Evolutionary conservation across 2,888 invertebrate genomes (phyloP).

Genomic region (Agonopterix heracliana): DNA sequence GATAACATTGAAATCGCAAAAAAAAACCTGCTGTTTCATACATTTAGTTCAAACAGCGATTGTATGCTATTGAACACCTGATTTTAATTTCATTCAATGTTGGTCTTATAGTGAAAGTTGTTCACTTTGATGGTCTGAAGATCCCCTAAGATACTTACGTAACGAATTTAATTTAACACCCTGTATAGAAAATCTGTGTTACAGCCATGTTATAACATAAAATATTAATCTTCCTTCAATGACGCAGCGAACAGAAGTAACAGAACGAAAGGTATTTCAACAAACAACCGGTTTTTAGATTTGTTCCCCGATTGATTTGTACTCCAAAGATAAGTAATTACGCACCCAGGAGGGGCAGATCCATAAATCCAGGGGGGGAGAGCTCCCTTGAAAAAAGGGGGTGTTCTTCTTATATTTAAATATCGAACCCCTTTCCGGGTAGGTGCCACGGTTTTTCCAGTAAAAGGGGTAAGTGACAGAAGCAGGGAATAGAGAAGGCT

Average conservation of each 20-base stretch:
- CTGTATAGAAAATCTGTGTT: no score
- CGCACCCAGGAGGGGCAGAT: constrained; percentile 66
- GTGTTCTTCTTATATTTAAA: constrained; percentile 76
- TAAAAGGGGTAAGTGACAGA: constrained; percentile 77
- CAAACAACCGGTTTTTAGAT: constrained; percentile 26
- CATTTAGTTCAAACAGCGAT: no score
- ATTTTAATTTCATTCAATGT: no score
- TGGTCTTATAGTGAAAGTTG: no score
- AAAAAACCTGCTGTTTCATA: no score
- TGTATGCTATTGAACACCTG: no score
- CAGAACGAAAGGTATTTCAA: not conserved
- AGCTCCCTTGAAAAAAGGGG: constrained; percentile 70
- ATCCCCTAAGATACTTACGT: no score
- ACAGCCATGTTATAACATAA: no score
- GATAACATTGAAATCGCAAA: no score
- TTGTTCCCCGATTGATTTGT: constrained; percentile 65
- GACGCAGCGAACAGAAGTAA: not conserved
- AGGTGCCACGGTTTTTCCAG: constrained; percentile 77
- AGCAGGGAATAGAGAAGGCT: constrained; percentile 43
- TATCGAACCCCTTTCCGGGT: constrained; percentile 76
- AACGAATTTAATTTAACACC: no score
- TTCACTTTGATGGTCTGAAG: no score
- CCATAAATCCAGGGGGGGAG: constrained; percentile 67
- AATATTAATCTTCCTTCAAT: not conserved
- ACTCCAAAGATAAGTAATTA: constrained; percentile 75